Base-by-base conservation (phyloP, 64 coral and sea anemone genomes). In the Pocillopora damicornis region DNA sequence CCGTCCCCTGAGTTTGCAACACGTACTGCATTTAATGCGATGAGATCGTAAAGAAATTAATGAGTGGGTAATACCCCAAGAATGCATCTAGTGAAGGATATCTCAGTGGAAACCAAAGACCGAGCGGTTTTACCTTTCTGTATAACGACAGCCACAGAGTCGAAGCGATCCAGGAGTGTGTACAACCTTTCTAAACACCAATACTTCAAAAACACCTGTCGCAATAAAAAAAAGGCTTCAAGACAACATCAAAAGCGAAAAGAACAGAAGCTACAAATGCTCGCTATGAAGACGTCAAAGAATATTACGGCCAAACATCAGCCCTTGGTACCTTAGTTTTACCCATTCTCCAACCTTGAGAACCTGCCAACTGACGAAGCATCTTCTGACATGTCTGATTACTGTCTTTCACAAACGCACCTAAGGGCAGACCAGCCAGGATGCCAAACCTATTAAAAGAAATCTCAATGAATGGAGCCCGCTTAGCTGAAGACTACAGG, bases 271-370 rank as follows among this genome's bases (percentile, higher is more conserved):
- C 30, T 30, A 30, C 30, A 30, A 30, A 30, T 30, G 30, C 30
- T 30, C 30, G 30, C 30, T 30, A 30, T 0, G 30, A 30, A 30
- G 30, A 30, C 30, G 30, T 30, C 0, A 61, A 8, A 61, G 14
- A 15, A 8, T 63, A 63, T 63, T 13, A 13, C 12, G 61, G 11
- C 61, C 61, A 63, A 35, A 36, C 15, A 76, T 25, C 25, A 76
- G 37, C 2, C 26, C 14, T 68, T 12, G 25, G 11, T 82, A 90
- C 89, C 89, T 90, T 90, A 3, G 89, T 85, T 82, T 85, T 90
- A 42, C 66, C 89, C 59, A 90, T 59, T 37, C 51, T 90, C 89
- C 89, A 90, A 15, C 72, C 89, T 75, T 42, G 18, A 9, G 81
- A 23, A 5, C 26, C 71, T 84, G 17, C 80, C 6, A 90, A 23